Evolutionary conservation across 2,888 invertebrate species (phyloP).

Genomic region (Criorhina ranunculi): DNA sequence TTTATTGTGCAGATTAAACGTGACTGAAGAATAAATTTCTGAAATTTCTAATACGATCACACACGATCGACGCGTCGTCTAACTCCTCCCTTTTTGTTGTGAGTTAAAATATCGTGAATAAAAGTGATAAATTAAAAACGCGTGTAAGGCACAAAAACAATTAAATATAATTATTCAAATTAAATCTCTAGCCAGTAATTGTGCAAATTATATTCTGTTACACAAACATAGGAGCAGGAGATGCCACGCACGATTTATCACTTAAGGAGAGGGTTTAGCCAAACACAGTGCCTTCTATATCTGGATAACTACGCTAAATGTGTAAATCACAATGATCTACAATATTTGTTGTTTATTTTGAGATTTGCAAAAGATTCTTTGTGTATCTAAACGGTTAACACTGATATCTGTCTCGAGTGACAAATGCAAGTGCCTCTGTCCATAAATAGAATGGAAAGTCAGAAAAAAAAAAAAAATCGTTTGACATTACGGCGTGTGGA

Average conservation of each 20-base stretch:
- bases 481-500: not conserved
- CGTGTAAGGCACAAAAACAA: conserved; percentile 38
- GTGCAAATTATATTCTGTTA: conserved; percentile 31
- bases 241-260: conserved; percentile 46
- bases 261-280: not conserved
- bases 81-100: not conserved
- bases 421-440: not conserved
- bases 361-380: conserved; percentile 19
- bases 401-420: conserved; percentile 5
- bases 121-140: conserved; percentile 30
- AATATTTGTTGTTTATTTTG: conserved; percentile 23
- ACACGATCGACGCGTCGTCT: not conserved
- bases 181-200: not conserved
- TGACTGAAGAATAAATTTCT: conserved; percentile 14
- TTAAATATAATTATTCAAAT: conserved; percentile 44
- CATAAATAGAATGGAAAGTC: conserved; percentile 9
- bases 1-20: conserved; percentile 8
- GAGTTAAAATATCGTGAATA: not conserved
- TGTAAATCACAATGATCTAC: conserved; percentile 46
- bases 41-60: not conserved
- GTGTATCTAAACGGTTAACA: conserved; percentile 21
- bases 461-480: not conserved
- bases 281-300: conserved; percentile 14
- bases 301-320: conserved; percentile 36
- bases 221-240: not conserved